Evolutionary conservation across 2,797 vertebrate species (phyloP).

Genomic region (Sebastes diaconus): DNA sequence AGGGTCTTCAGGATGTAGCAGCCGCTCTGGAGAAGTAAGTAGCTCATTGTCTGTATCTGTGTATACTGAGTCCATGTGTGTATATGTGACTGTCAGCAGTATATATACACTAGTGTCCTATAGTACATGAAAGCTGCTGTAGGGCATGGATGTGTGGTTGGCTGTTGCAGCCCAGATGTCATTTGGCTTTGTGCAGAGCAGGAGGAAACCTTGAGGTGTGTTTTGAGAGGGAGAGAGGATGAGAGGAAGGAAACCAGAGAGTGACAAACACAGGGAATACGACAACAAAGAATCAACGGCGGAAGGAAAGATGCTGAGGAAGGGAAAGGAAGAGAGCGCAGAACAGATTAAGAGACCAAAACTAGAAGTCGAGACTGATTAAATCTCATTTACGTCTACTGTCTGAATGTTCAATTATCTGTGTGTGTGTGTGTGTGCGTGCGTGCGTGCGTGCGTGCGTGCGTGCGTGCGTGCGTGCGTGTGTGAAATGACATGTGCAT

Average conservation of each 20-base stretch:
- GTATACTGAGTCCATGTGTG: neutral
- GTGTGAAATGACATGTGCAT: neutral
- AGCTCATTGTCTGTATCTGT: slow-evolving; percentile 27
- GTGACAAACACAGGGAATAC: slow-evolving; percentile 12
- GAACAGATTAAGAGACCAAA: neutral
- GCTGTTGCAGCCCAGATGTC: neutral
- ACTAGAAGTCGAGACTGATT: neutral
- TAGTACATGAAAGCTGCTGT: neutral
- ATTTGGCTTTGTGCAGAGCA: slow-evolving; percentile 9
- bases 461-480: neutral
- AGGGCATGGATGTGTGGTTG: neutral
- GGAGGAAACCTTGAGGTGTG: slow-evolving; percentile 37
- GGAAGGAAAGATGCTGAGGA: slow-evolving; percentile 15
- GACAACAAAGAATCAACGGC: slow-evolving; percentile 11
- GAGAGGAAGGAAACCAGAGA: slow-evolving; percentile 1
- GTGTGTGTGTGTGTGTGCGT: neutral
- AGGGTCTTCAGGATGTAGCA: slow-evolving; percentile 97
- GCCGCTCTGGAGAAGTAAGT: slow-evolving; percentile 97
- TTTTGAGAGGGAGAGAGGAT: slow-evolving; percentile 28
- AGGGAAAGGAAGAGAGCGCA: neutral
- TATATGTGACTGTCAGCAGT: neutral
- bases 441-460: neutral
- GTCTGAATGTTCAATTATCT: slow-evolving; percentile 6
- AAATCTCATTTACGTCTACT: neutral
- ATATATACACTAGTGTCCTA: neutral